phyloP scores from a whole-genome alignment of 2,888 invertebrate genomes.

The Troides helena region DNA sequence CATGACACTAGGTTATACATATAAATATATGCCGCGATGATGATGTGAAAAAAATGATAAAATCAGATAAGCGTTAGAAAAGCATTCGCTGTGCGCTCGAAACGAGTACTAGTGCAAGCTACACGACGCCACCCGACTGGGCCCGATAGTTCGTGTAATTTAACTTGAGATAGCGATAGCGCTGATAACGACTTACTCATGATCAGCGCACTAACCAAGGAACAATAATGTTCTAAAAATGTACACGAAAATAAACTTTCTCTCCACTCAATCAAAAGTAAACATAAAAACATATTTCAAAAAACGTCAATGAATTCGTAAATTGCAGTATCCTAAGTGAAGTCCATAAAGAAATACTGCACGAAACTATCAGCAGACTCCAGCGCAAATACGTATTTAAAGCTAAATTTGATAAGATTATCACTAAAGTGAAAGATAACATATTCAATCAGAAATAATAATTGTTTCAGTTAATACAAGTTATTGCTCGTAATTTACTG shows the following conservation, averaged over 20 bases:
- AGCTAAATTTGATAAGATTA: slow-evolving; percentile 27
- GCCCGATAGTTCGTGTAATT: slow-evolving; percentile 68
- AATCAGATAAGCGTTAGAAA: slow-evolving; percentile 58
- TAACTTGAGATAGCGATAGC: slow-evolving; percentile 75
- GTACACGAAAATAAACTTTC: slow-evolving; percentile 10
- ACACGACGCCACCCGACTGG: slow-evolving; percentile 49
- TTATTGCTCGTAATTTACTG: slow-evolving; percentile 26
- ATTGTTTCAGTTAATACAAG: slow-evolving; percentile 24
- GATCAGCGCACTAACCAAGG: slow-evolving; percentile 34
- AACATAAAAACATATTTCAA: neutral
- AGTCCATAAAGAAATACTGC: neutral
- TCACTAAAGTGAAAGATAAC: slow-evolving; percentile 20
- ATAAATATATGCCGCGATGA: slow-evolving; percentile 51
- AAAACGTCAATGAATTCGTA: neutral
- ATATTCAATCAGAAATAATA: slow-evolving; percentile 40
- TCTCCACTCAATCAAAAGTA: too few species aligned
- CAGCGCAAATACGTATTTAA: slow-evolving; percentile 17
- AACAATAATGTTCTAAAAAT: slow-evolving; percentile 32
- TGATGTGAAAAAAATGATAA: slow-evolving; percentile 54
- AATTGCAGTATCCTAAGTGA: neutral
- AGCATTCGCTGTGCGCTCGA: slow-evolving; percentile 60
- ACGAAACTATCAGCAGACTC: slow-evolving; percentile 22
- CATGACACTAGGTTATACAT: slow-evolving; percentile 38
- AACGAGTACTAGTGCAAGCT: slow-evolving; percentile 55
- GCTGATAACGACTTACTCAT: slow-evolving; percentile 61